These are phyloP conservation scores for Lamprotornis superbus DNA, from an alignment of 2,113 vertebrate genomes.

Conservation along the genomic window DNA sequence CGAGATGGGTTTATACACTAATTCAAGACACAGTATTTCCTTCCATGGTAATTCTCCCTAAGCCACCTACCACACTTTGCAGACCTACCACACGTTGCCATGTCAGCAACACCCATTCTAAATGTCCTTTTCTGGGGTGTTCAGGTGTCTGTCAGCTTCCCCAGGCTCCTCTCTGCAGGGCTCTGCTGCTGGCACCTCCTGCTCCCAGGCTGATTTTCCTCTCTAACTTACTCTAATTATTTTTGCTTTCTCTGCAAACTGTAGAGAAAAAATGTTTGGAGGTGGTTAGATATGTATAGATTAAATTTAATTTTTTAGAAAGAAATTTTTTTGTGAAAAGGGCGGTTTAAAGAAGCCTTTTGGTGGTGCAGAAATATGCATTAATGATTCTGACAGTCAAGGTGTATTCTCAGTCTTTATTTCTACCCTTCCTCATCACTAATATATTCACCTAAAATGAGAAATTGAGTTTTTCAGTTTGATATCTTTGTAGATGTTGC, in stretches of 20 bases:
- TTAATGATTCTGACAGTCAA: background rate
- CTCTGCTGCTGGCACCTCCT: too few relatives aligned
- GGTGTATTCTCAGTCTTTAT: background rate
- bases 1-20: background rate
- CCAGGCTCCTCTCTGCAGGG: too few relatives aligned
- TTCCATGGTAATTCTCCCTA: background rate
- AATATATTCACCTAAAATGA: background rate
- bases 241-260: background rate
- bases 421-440: background rate
- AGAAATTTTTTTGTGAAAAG: background rate
- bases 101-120: too few relatives aligned
- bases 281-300: background rate
- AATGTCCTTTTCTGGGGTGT: too few relatives aligned
- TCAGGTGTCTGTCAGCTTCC: too few relatives aligned
- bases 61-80: too few relatives aligned
- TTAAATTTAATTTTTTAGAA: background rate
- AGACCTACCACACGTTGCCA: too few relatives aligned
- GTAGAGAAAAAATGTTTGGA: background rate
- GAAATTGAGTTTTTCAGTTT: background rate
- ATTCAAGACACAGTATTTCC: background rate
- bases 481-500: background rate
- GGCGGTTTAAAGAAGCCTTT: background rate
- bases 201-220: background rate
- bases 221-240: background rate
- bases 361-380: background rate